Base-by-base conservation (phyloP, 2,113 vertebrate genomes). In the Petaurus breviceps region DNA sequence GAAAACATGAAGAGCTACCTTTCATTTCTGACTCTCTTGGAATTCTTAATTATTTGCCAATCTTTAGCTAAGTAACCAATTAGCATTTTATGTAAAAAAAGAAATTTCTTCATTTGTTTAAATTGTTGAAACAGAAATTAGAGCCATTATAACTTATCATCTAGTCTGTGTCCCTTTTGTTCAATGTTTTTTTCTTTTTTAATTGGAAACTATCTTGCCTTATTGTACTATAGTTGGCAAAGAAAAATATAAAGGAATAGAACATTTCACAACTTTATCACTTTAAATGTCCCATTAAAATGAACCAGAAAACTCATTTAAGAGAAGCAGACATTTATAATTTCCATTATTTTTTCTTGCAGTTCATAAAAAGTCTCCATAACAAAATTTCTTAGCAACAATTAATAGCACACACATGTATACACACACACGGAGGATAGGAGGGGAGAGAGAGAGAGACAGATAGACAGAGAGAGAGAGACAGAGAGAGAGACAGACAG, bases 201-300 rank as follows among this genome's bases (percentile, higher is more conserved):
- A 92, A 94, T 93, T 68, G 31, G 19, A 91, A 91, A 93, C 28
- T 92, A 84, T 43, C 68, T 96, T 95, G 6, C 57, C 90, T 92
- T 97, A 24, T 95, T n/a, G 50, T 91, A 95, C 89, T 49, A 5
- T 92, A 51, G 3, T 68, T 93, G 93, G 52, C 61, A 96, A 95
- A 93, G 92, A 96, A 97, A 97, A 93, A 90, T 90, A 94, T 16
- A 51, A 77, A 94, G 51, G 49, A 90, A 94, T 94, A 92, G 89
- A 96, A 51, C 68, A 94, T 31, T 97, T 96, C 24, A 54, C 90
- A 93, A 31, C 54, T 95, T 52, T 53, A 61, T 97, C 94, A 90
- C 68, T 96, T 96, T 95, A 96, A 91, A 93, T 97, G 90, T 93
- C 53, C 94, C 43, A 28, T 90, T 92, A 95, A 96, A 96, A 97